Base-by-base conservation (phyloP, 2,888 invertebrate species). In the Drosophila aldrichi region DNA sequence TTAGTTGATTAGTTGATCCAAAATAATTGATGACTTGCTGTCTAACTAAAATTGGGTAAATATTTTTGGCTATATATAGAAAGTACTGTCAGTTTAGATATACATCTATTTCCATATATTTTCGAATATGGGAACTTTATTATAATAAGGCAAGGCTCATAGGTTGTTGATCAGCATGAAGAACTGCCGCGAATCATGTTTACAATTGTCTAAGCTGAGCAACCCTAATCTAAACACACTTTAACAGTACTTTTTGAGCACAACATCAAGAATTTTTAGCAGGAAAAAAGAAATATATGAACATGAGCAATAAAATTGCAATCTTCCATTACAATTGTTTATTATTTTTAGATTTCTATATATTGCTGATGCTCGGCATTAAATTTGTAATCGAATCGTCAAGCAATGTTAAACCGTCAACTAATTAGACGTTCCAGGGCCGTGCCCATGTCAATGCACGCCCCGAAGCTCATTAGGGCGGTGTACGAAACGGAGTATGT, bases 381-480 rank as follows among this genome's bases (percentile, higher is more conserved):
- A 10, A 61, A 48, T 52, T 63, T 63, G n/a, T 61, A 61, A 55
- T 63, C 54, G 58, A 63, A 66, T 52, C 44, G 55, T 18, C 29
- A 48, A 20, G 16, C 57, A 67, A 48, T 61, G 57, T 65, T 54
- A 63, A 61, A 59, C 60, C 63, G 56, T 54, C 61, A 46, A 57
- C 84, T 84, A 85, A 85, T 85, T 85, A 82, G 82, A 57, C 71
- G 81, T 74, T 81, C 84, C 82, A 79, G 73, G 62, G 66, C 54
- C 72, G 62, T 48, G 67, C 55, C 71, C 71, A 71, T 69, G 77
- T 73, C 70, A 55, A 56, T 48, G 44, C 48, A 72, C 75, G 62
- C 71, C 81, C 51, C 55, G 29, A 62, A 69, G 59, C 62, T 60
- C 82, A 77, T 82, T 82, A 77, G 55, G 67, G 43, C 32, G 60